Base-by-base conservation (phyloP, 2,888 invertebrate species). In the Acleris cristana region DNA sequence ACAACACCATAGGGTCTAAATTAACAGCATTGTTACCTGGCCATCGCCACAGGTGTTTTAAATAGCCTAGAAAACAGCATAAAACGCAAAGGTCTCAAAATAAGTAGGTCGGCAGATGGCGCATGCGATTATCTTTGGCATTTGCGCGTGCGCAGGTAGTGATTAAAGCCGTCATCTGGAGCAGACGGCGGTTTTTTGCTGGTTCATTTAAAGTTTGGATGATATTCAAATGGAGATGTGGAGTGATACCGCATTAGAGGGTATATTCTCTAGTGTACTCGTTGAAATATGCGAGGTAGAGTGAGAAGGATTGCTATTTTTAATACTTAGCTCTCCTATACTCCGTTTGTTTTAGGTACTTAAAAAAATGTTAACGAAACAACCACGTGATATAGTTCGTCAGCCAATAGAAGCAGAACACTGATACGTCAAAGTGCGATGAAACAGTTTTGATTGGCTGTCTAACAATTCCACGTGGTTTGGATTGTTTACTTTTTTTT, bases 161-260 rank as follows among this genome's bases (percentile, higher is more conserved):
- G 63, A 64, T 64, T 64, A 64, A 59, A 55, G 62, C 34, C 18
- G 49, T 63, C 63, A 63, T 63, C 63, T 63, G 21, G 34, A 18
- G 18, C 63, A 56, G 34, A 21, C n/a, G 56, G 21, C 18, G 59
- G 44, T 64, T 64, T 54, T 62, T 63, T 63, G 21, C 34, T 14
- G n/a, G n/a, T 26, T 16, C 49, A 1, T 21, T 16, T 19, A 51
- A 55, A 19, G 16, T 48, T 48, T 55, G 19, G 34, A 16, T 19
- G 19, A 16, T 19, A 40, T 55, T 55, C 19, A 55, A 55, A 55
- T 55, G 40, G 14, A 19, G 40, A 40, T 51, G 21, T 21, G 21
- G 51, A 19, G 12, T 40, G n/a, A 21, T 10, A 10, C 8, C 2
- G 34, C 19, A 55, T 19, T 55, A 34, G 34, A 30, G 2, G 14